Evolutionary conservation across 2,113 vertebrate genomes (phyloP).

Genomic region (Colinus virginianus): DNA sequence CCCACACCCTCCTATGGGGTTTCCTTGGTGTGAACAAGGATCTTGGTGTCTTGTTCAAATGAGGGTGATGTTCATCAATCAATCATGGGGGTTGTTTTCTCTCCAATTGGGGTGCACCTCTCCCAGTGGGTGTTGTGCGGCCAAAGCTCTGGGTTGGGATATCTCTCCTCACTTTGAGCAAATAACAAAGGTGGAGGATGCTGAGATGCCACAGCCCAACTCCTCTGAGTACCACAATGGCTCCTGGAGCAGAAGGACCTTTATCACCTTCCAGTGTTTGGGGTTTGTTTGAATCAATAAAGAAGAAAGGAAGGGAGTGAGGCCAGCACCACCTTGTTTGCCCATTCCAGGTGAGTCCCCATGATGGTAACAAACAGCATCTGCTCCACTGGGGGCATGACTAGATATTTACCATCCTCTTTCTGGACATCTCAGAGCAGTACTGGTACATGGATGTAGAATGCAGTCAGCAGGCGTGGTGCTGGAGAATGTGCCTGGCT

Average conservation of each 20-base stretch:
- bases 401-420: constrained; percentile 81
- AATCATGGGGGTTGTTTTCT: background rate
- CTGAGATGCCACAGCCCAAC: background rate
- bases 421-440: constrained; percentile 59
- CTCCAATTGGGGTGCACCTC: rapidly evolving
- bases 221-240: background rate
- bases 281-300: background rate
- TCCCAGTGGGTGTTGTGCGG: background rate
- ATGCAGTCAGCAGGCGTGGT: constrained; percentile 19
- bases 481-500: background rate
- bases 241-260: background rate
- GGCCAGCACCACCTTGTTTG: rapidly evolving
- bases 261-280: background rate
- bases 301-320: background rate
- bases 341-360: background rate
- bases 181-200: background rate
- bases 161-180: rapidly evolving
- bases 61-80: no score
- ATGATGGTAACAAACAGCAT: background rate
- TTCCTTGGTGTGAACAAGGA: rapidly evolving
- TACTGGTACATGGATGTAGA: background rate
- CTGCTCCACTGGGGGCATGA: background rate
- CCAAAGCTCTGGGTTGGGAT: background rate
- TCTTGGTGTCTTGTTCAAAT: no score
- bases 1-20: rapidly evolving